Conservation (phyloP, 2,797 vertebrate genomes). For the Xiphophorus birchmanni region DNA sequence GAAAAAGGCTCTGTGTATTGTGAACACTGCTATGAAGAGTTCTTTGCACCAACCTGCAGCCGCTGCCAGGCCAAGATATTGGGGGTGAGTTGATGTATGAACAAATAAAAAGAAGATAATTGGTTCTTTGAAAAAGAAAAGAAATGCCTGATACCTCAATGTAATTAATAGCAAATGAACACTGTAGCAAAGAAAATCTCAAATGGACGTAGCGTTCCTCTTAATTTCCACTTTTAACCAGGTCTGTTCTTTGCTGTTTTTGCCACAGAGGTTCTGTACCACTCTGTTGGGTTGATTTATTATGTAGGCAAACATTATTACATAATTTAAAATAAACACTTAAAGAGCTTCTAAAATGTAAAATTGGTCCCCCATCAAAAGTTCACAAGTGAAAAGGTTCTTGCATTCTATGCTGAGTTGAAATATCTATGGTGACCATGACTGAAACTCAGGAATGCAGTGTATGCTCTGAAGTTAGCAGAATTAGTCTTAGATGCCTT, state of each 20-base stretch:
- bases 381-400: neutral
- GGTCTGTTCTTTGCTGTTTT: neutral
- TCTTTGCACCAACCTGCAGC: conserved; percentile 93
- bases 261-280: neutral
- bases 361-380: neutral
- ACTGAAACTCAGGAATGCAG: conserved; percentile 46
- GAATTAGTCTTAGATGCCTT: conserved; percentile 51
- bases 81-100: conserved; percentile 84
- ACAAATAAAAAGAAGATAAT: neutral
- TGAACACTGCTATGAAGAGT: conserved; percentile 95
- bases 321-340: neutral
- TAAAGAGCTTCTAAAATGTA: neutral
- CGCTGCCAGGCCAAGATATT: conserved; percentile 95
- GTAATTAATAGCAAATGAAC: neutral
- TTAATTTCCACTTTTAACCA: neutral
- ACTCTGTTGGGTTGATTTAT: neutral
- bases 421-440: conserved; percentile 30
- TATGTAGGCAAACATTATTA: neutral
- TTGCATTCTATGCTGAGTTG: neutral
- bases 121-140: neutral
- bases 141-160: neutral
- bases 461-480: conserved; percentile 37
- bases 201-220: neutral
- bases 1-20: conserved; percentile 92
- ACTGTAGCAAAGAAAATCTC: neutral